phyloP scores from a whole-genome alignment of 2,113 vertebrate genomes.

The Zapus hudsonius region DNA sequence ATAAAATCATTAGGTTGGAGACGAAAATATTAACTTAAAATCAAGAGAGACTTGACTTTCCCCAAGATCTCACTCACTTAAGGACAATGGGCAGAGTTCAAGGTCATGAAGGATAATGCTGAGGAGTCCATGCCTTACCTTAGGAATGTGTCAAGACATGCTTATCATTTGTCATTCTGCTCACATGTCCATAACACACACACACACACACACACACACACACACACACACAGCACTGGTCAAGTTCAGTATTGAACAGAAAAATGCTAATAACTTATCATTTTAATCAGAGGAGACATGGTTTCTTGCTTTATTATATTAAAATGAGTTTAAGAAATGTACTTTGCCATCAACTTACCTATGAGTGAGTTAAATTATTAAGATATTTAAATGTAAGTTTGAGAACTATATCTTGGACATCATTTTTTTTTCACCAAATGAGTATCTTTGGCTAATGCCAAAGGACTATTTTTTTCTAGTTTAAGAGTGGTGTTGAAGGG shows the following conservation, averaged over 20 bases:
- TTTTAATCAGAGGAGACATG: background rate
- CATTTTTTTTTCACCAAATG: background rate
- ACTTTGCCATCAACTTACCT: background rate
- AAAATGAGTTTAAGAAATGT: background rate
- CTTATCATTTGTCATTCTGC: too few species aligned
- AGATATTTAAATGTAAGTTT: slow-evolving; percentile 7
- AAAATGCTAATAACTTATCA: background rate
- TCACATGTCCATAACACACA: background rate
- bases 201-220: background rate
- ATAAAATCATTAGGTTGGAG: background rate
- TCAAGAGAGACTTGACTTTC: background rate
- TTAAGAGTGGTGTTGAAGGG: background rate
- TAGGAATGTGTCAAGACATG: too few species aligned
- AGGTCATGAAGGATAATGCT: background rate
- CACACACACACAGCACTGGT: background rate
- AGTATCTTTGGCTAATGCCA: background rate
- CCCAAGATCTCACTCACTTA: background rate
- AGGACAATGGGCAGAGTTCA: accelerated
- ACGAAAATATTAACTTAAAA: background rate
- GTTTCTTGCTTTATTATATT: background rate
- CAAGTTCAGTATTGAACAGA: background rate
- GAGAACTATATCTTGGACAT: background rate
- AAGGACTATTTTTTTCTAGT: background rate
- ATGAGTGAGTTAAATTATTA: background rate
- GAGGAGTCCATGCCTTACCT: background rate